Base-by-base conservation (phyloP, 2,888 invertebrate species). In the Stenurella melanura region DNA sequence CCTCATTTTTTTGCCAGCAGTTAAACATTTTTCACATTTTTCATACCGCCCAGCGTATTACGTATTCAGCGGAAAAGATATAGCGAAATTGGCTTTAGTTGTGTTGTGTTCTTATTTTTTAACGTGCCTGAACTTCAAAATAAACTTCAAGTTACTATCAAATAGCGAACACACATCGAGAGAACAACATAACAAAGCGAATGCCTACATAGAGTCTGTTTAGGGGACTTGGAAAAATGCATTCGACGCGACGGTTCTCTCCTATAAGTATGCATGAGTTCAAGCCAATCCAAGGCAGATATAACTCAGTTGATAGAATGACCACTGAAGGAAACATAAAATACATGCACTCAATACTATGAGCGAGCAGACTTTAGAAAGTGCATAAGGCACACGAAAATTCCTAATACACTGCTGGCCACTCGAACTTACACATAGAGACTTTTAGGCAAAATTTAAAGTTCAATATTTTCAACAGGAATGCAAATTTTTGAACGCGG, bases 21-120 rank as follows among this genome's bases (percentile, higher is more conserved):
- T 81, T 82, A 83, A 85, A 83, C 84, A 85, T 85, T 84, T 85
- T 85, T 84, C 85, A 81, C 84, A 84, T 84, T 83, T 83, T 83
- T 82, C 79, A 70, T 70, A 70, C 60, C 60, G 19, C 19, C 70
- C 60, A 70, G 60, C 70, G 12, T 70, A 70, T 70, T 70, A 70
- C 70, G 70, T 70, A 70, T 70, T 70, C 70, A 70, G 60, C 58
- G 70, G 70, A 70, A 70, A 70, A 70, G 58, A 70, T 70, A 70
- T 50, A 58, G 70, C 69, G 70, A 70, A 70, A 70, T 70, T 70
- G 58, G 60, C 70, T 70, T 70, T 42, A 70, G 70, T 70, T 60
- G 69, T 58, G 69, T 69, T 69, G 70, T 70, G 60, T 70, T 70
- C 60, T 60, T 70, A 60, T 70, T 60, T 70, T 70, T 70, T 70